Conservation (phyloP, 2,888 invertebrate genomes). For the Labia minor region DNA sequence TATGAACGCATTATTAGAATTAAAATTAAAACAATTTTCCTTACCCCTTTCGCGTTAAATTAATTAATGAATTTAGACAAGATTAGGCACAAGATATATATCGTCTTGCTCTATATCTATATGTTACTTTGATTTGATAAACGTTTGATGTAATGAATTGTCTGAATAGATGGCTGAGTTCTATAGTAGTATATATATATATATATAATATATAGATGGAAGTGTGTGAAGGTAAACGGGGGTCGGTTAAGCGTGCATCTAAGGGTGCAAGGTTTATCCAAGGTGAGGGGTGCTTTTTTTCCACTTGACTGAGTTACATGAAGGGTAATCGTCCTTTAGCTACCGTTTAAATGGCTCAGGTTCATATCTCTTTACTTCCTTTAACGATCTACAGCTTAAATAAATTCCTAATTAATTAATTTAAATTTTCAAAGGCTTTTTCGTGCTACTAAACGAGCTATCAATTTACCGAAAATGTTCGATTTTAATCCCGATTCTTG, state of each 20-base stretch:
- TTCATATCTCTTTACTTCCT: background rate
- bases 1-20: background rate
- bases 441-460: too few species aligned
- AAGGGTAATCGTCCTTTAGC: background rate
- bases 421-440: background rate
- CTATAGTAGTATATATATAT: too few species aligned
- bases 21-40: background rate
- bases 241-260: background rate
- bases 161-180: background rate
- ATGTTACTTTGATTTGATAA: background rate
- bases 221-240: too few species aligned
- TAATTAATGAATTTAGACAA: constrained; percentile 7
- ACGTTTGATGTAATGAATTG: constrained; percentile 13
- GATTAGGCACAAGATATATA: background rate
- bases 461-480: too few species aligned
- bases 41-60: background rate
- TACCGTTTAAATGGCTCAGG: background rate
- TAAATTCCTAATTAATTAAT: constrained; percentile 8
- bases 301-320: constrained; percentile 1
- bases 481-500: too few species aligned
- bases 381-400: constrained; percentile 1
- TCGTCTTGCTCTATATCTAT: background rate
- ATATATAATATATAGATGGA: too few species aligned
- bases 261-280: background rate
- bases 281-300: background rate